Evolutionary conservation across 2,888 invertebrate genomes (phyloP), one percentile per base, ranked within the genome.

Genomic region (Scrobipalpa costella): DNA sequence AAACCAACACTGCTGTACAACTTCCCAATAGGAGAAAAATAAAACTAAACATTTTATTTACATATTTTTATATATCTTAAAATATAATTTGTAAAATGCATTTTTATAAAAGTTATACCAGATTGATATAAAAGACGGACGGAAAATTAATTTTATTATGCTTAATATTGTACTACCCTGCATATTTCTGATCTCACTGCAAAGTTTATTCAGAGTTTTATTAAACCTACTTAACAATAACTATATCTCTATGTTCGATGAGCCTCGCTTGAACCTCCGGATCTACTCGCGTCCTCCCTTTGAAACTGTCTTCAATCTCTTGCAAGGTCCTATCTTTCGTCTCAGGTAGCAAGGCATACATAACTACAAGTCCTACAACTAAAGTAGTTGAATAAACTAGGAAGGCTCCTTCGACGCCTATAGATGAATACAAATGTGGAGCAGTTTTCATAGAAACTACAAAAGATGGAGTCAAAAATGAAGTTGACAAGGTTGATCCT

Each of bases 381-480:
- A 91, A 77, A 15, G 75, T 80, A 0, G 78, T 84, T 11, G 90
- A 87, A 67, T 91, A 91, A 7, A 90, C 88, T 68, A 90, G 70
- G 66, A 89, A 91, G 0, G 90, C 88, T 2, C 90, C 90, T 73
- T 91, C 82, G 0, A 91, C 90, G 0, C 90, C 90, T 0, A 91
- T 82, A 1, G 90, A 85, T 0, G 88, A 81, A 64, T 86, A 91
- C 19, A 91, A 73, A 77, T 90, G 81, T 7, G 90, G 90, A 0
- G 90, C 91, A n/a, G 90, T 88, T 70, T 91, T 91, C 90, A 91
- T 91, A 0, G 90, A 90, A 9, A 90, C 73, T 7, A 91, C 80
- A 63, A 91, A 90, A 13, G 90, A 72, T 7, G 90, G 90, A 0
- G 90, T 89, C 66, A 90, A 73, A 71, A 90, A 90, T 36, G 90